phyloP scores from a whole-genome alignment of 2,888 invertebrate genomes.

The Pollenia griseotomentosa region DNA sequence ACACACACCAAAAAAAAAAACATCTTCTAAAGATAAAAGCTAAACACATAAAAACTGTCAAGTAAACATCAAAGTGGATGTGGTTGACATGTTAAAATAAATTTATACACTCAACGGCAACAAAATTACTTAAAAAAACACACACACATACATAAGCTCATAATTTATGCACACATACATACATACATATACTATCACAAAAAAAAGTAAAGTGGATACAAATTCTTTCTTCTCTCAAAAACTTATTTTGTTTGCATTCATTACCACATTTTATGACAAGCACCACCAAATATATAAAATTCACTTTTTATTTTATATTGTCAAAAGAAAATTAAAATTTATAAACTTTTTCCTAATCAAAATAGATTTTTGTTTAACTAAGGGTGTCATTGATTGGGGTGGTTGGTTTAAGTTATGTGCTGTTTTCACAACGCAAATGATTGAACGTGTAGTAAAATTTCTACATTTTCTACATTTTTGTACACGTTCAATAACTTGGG shows the following conservation, averaged over 20 bases:
- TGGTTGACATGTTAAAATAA: slow-evolving; percentile 81
- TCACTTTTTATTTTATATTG: slow-evolving; percentile 8
- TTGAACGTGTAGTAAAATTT: no score
- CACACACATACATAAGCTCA: neutral
- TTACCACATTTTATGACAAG: slow-evolving; percentile 62
- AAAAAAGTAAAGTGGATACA: neutral
- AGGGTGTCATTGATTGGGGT: neutral
- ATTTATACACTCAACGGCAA: slow-evolving; percentile 16
- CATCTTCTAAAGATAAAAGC: slow-evolving; percentile 78
- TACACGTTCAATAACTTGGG: no score
- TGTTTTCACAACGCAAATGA: no score
- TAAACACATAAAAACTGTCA: slow-evolving; percentile 80
- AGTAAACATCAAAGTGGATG: slow-evolving; percentile 82
- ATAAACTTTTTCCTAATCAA: slow-evolving; percentile 17
- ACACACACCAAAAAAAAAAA: neutral
- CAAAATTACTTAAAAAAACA: slow-evolving; percentile 72
- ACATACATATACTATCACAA: neutral
- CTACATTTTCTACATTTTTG: no score
- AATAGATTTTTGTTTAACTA: slow-evolving; percentile 19
- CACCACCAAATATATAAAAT: slow-evolving; percentile 44
- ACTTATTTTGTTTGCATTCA: slow-evolving; percentile 72
- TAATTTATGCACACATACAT: slow-evolving; percentile 10
- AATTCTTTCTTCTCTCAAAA: slow-evolving; percentile 18
- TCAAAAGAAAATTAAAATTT: slow-evolving; percentile 49
- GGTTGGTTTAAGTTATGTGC: neutral